phyloP scores from a whole-genome alignment of 2,113 vertebrate species.

The Laterallus jamaicensis region DNA sequence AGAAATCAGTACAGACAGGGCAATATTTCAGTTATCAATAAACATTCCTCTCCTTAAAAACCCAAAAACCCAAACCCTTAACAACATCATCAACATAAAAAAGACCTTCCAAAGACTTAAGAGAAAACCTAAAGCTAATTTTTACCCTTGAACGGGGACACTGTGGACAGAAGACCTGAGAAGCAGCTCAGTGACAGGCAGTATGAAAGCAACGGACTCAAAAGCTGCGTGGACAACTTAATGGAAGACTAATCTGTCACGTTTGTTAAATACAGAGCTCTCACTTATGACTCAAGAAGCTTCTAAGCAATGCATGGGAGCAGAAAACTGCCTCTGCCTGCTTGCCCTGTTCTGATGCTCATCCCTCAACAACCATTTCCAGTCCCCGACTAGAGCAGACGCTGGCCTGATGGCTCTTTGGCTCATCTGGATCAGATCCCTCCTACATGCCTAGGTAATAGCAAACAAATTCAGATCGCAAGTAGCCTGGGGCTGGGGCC shows the following conservation, averaged over 20 bases:
- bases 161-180: background rate
- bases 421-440: background rate
- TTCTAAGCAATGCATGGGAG: background rate
- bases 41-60: slow-evolving; percentile 9
- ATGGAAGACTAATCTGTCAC: slow-evolving; percentile 25
- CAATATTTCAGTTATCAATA: slow-evolving; percentile 10
- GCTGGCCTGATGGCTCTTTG: background rate
- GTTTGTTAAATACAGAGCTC: slow-evolving; percentile 32
- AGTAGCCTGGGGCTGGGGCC: background rate
- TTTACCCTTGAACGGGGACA: background rate
- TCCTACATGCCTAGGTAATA: background rate
- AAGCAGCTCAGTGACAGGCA: background rate
- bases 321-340: background rate
- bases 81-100: background rate
- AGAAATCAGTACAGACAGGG: background rate
- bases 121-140: background rate
- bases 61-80: background rate
- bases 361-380: background rate
- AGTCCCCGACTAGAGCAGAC: background rate
- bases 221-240: slow-evolving; percentile 26
- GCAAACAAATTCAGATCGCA: background rate
- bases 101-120: background rate
- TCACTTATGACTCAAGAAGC: background rate
- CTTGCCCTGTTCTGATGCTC: background rate
- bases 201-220: background rate